Evolutionary conservation across 2,797 vertebrate genomes (phyloP).

Genomic region (Falco novaeseelandiae): DNA sequence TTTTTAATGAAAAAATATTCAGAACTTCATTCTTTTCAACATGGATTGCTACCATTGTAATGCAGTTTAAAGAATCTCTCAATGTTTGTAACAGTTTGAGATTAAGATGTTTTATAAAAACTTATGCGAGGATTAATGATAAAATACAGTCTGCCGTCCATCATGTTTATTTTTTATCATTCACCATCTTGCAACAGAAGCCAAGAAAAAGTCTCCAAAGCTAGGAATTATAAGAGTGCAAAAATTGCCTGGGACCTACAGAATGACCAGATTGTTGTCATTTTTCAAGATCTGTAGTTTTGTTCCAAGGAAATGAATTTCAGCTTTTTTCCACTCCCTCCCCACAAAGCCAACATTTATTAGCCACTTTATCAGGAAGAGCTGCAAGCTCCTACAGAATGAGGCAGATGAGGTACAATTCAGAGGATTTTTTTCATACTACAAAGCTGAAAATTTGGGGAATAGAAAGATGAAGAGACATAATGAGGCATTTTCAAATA

Average conservation of each 20-base stretch:
- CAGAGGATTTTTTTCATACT: neutral
- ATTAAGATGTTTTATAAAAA: conserved; percentile 16
- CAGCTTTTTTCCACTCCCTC: no score
- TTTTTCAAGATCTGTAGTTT: neutral
- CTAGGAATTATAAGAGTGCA: neutral
- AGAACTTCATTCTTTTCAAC: neutral
- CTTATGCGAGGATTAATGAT: conserved; percentile 18
- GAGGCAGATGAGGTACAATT: neutral
- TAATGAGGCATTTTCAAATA: neutral
- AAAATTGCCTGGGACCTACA: conserved; percentile 8
- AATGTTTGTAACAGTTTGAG: neutral
- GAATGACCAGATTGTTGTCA: neutral
- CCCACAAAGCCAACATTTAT: neutral
- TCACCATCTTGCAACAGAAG: neutral
- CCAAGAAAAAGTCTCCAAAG: neutral
- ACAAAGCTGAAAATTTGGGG: neutral
- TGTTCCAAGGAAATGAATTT: neutral
- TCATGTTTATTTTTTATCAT: neutral
- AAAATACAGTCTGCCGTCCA: neutral
- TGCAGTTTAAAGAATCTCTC: neutral
- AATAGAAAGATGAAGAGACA: neutral
- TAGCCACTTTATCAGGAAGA: neutral
- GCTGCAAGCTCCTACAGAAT: neutral
- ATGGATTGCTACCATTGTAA: neutral
- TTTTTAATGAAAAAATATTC: neutral